Conservation (phyloP, 1,140 invertebrate genomes). For the Apolygus lucorum region DNA sequence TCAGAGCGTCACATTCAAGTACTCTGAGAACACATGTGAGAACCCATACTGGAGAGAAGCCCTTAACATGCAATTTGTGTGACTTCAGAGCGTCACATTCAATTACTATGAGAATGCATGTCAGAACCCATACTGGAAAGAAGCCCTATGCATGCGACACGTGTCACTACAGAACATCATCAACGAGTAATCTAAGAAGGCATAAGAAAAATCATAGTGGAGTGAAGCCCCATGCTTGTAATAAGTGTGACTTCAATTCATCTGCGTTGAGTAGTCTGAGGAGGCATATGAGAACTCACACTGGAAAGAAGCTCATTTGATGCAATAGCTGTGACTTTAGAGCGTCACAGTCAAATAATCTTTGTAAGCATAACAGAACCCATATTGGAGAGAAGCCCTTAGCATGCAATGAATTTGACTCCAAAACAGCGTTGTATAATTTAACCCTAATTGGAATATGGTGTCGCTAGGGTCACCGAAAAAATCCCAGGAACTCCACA, state of each 20-base stretch:
- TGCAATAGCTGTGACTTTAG: too few species aligned
- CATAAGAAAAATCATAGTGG: conserved; percentile 30
- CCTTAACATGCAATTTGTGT: conserved; percentile 47
- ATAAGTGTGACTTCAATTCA: conserved; percentile 24
- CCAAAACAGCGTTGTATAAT: too few species aligned
- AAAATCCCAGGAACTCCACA: too few species aligned
- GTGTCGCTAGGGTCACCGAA: too few species aligned
- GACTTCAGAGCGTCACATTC: conserved; percentile 43
- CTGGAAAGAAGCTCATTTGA: too few species aligned
- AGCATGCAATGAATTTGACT: too few species aligned
- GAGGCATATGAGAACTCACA: neutral
- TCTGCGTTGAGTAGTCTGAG: neutral
- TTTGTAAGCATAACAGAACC: too few species aligned
- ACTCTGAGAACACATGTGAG: conserved; percentile 35
- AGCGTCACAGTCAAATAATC: too few species aligned
- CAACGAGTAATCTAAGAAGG: conserved; percentile 15
- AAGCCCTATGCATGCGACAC: conserved; percentile 37
- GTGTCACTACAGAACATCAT: conserved; percentile 29
- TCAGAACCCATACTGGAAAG: conserved; percentile 59
- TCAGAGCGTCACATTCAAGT: neutral
- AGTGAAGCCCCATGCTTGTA: conserved; percentile 31
- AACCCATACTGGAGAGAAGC: conserved; percentile 45
- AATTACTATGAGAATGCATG: conserved; percentile 44
- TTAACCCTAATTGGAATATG: too few species aligned
- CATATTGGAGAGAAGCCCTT: too few species aligned